Evolutionary conservation across 1,140 invertebrate genomes (phyloP), one percentile per base, ranked within the genome.

Genomic region (Drepana arcuata): DNA sequence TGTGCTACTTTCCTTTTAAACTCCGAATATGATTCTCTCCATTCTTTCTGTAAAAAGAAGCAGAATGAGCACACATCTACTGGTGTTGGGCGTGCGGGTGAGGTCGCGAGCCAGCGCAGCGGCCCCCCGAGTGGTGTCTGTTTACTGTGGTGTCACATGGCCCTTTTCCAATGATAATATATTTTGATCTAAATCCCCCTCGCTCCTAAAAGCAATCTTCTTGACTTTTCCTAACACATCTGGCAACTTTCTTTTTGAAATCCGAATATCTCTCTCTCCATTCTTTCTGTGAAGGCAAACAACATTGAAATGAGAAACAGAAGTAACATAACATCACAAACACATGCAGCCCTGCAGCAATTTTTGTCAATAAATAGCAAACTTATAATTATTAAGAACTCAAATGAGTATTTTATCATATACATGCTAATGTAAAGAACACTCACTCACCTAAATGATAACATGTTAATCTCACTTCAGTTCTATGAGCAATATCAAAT

Each of bases 1-100:
- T 93, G 90, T 59, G 95, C 95, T 67, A 99, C 97, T 90, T 96
- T 97, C 83, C 94, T 90, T 88, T 98, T 99, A 86, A 99, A 99
- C 85, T 97, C 95, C 83, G 90, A 85, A 87, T 96, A 97, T 72
- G 95, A 94, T 88, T 99, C 96, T 85, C 97, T 89, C 94, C 96
- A 98, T 86, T 98, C 95, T 91, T 99, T 99, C 93, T 95, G 85
- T 45, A 90, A 90, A 77, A 59, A 73, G 74, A 74, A 84, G 74
- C 47, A 78, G 48, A 78, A 82, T 81, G 59, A 80, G 72, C 72
- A 67, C 60, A 60, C 36, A 48, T 65, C 58, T 64, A 77, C 37
- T 63, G 52, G 44, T 53, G 53, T 61, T 42, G 34, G 23, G 48
- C 35, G 46, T 43, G 48, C 49, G 41, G 49, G 49, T 48, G 41